Evolutionary conservation across 2,797 vertebrate genomes (phyloP).

Genomic region (Hydrolagus colliei): DNA sequence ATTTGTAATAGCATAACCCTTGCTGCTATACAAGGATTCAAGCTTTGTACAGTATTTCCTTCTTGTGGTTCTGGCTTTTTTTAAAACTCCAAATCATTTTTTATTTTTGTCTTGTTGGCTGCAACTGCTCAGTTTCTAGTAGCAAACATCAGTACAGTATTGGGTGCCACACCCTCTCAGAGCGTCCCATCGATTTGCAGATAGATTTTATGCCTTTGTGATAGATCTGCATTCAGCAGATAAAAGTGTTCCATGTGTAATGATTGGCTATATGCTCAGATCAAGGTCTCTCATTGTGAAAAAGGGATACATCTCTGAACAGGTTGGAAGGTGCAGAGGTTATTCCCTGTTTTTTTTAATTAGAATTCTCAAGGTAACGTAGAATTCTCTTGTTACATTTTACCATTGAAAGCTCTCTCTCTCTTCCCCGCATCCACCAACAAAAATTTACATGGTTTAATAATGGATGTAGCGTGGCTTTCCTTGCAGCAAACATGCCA

Average conservation of each 20-base stretch:
- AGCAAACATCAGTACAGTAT: too few relatives aligned
- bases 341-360: not conserved
- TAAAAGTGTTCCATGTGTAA: conserved; percentile 15
- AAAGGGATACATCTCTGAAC: not conserved
- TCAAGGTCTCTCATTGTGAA: not conserved
- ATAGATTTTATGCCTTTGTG: not conserved
- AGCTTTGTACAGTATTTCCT: not conserved
- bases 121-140: not conserved
- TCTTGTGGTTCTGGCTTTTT: not conserved
- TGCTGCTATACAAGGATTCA: not conserved
- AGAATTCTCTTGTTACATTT: too few relatives aligned
- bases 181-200: not conserved
- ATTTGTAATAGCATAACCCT: not conserved
- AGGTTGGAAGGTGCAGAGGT: conserved; percentile 3
- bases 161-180: not conserved
- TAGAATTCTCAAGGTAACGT: too few relatives aligned
- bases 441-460: too few relatives aligned
- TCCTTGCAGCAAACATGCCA: too few relatives aligned
- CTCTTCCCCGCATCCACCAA: too few relatives aligned
- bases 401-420: too few relatives aligned
- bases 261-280: not conserved
- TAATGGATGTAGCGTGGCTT: too few relatives aligned
- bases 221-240: conserved; percentile 15
- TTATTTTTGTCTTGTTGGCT: not conserved
- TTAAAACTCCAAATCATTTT: not conserved